A percentile compares a stretch with the other conserved stretches of the same genome.
Conservation (phyloP, 1,140 invertebrate genomes). For the Triops cancriformis region DNA sequence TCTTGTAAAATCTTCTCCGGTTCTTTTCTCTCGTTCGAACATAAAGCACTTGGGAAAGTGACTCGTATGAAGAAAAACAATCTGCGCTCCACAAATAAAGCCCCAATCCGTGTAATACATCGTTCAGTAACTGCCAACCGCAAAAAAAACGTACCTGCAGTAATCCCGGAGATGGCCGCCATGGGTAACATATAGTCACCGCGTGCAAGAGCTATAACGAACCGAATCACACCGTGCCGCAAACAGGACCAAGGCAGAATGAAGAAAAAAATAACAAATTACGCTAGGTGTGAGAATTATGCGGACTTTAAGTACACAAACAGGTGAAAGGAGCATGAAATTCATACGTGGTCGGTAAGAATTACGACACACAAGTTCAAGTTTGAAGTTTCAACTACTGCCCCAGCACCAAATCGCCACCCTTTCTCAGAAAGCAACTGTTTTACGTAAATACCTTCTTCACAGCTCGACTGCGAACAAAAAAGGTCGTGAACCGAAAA, state of each 20-base stretch:
- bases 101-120: slow-evolving; percentile 4
- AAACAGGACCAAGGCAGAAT: slow-evolving; percentile 2
- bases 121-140: neutral
- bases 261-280: slow-evolving; percentile 17
- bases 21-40: neutral
- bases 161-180: slow-evolving; percentile 17
- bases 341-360: neutral
- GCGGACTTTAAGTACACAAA: neutral
- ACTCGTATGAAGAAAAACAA: neutral
- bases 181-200: slow-evolving; percentile 23
- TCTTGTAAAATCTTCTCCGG: neutral
- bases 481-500: no score
- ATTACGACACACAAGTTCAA: no score
- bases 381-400: no score
- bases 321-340: neutral
- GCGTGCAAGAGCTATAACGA: slow-evolving; percentile 20
- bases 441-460: no score
- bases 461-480: no score
- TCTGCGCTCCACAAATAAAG: neutral
- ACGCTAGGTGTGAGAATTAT: neutral
- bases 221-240: slow-evolving; percentile 15
- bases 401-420: no score
- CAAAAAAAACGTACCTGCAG: slow-evolving; percentile 3
- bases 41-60: neutral
- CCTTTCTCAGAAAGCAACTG: no score